These are phyloP conservation scores for Chionomys nivalis DNA, from an alignment of 2,113 vertebrate species.

Conservation along the genomic window DNA sequence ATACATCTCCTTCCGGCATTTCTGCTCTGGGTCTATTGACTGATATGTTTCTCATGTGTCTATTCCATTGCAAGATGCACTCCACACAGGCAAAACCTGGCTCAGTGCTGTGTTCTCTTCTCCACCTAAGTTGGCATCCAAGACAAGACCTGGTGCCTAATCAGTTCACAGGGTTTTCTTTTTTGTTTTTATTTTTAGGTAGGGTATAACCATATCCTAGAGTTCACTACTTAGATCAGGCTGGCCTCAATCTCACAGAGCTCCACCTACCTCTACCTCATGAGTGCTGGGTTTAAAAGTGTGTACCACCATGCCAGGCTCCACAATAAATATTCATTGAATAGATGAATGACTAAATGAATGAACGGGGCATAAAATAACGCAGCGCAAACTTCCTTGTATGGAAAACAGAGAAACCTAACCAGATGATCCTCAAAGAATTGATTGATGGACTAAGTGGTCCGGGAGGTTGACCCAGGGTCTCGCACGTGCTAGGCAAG, in stretches of 20 bases:
- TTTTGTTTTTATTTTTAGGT: too few relatives aligned
- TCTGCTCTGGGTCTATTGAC: neutral
- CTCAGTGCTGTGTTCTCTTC: neutral
- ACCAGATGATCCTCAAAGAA: neutral
- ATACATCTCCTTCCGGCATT: neutral
- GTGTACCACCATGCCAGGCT: neutral
- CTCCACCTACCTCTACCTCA: neutral
- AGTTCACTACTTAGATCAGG: neutral
- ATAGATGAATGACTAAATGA: constrained; percentile 5
- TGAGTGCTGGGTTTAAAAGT: neutral
- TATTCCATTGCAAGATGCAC: neutral
- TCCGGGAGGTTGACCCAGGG: neutral
- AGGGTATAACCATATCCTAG: too few relatives aligned
- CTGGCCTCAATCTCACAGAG: neutral
- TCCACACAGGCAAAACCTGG: neutral
- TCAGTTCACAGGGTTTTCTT: neutral
- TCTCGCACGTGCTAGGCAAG: neutral
- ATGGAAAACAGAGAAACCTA: neutral
- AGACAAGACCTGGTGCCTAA: neutral
- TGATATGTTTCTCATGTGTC: neutral
- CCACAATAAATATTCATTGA: neutral
- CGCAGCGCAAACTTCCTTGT: neutral
- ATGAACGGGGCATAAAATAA: constrained; percentile 17
- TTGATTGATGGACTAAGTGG: neutral
- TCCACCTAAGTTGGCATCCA: neutral